A percentile compares a stretch with the other conserved stretches of the same genome.
Evolutionary conservation across 2,113 vertebrate genomes (phyloP).

Genomic region (Cromileptes altivelis): DNA sequence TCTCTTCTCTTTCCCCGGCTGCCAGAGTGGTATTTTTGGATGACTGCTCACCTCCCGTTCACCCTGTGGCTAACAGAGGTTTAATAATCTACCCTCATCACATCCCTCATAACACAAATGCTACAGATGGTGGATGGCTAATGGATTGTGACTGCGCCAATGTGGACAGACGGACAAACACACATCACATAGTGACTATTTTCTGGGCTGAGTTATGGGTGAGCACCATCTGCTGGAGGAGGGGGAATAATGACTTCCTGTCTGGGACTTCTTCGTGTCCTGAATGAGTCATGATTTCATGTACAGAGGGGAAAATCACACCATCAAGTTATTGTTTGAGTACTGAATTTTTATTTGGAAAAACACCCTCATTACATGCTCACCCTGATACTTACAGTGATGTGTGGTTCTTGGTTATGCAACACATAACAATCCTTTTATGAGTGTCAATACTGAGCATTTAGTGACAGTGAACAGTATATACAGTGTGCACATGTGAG

Average conservation of each 20-base stretch:
- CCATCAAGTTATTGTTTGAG: slow-evolving; percentile 18
- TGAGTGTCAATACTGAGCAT: slow-evolving; percentile 12
- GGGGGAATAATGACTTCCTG: slow-evolving; percentile 13
- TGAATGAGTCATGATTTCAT: slow-evolving; percentile 14
- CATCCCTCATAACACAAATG: slow-evolving; percentile 6
- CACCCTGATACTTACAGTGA: slow-evolving; percentile 26
- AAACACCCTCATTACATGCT: slow-evolving; percentile 49
- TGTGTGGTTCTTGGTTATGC: slow-evolving; percentile 41
- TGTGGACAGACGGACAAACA: slow-evolving; percentile 7
- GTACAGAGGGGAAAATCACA: slow-evolving; percentile 7
- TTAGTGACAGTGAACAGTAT: slow-evolving; percentile 36
- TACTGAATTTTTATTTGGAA: slow-evolving; percentile 57
- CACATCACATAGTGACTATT: neutral
- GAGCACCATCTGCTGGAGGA: slow-evolving; percentile 78
- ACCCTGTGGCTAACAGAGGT: slow-evolving; percentile 39
- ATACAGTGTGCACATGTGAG: slow-evolving; percentile 34
- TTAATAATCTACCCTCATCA: slow-evolving; percentile 59
- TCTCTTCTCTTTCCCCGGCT: slow-evolving; percentile 44
- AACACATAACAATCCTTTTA: slow-evolving; percentile 37
- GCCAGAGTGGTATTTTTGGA: slow-evolving; percentile 47
- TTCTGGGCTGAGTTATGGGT: slow-evolving; percentile 44
- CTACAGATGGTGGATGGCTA: slow-evolving; percentile 43
- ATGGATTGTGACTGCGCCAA: slow-evolving; percentile 42
- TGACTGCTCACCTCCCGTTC: slow-evolving; percentile 61
- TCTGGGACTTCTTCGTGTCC: slow-evolving; percentile 1